Evolutionary conservation across 2,113 vertebrate species (phyloP).

Genomic region (Microtus montanus): DNA sequence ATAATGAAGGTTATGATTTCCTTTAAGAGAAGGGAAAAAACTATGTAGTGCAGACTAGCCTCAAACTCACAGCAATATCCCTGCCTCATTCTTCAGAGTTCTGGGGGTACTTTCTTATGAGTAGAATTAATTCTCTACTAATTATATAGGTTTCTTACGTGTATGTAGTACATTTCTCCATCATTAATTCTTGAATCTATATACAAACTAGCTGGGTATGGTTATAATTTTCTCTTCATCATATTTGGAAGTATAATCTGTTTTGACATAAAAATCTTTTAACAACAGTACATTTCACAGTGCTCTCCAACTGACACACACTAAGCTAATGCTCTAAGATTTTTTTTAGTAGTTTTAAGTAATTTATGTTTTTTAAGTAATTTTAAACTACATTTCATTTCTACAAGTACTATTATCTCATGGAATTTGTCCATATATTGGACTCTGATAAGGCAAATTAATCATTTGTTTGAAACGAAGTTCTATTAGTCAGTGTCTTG

Average conservation of each 20-base stretch:
- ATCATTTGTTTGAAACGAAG: slow-evolving; percentile 38
- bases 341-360: neutral
- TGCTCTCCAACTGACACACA: neutral
- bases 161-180: no score
- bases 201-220: neutral
- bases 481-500: neutral
- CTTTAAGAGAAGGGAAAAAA: neutral
- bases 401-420: neutral
- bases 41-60: neutral
- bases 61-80: neutral
- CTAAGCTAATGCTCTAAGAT: neutral
- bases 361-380: neutral
- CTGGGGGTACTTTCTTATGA: neutral
- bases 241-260: neutral
- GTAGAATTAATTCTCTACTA: neutral
- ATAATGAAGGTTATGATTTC: neutral
- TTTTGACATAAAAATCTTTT: neutral
- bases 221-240: neutral
- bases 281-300: neutral
- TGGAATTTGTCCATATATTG: neutral
- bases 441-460: slow-evolving; percentile 1
- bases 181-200: no score
- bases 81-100: neutral
- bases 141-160: no score
- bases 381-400: slow-evolving; percentile 33